Evolutionary conservation across 1,140 invertebrate genomes (phyloP).

Genomic region (Eumaeus atala): DNA sequence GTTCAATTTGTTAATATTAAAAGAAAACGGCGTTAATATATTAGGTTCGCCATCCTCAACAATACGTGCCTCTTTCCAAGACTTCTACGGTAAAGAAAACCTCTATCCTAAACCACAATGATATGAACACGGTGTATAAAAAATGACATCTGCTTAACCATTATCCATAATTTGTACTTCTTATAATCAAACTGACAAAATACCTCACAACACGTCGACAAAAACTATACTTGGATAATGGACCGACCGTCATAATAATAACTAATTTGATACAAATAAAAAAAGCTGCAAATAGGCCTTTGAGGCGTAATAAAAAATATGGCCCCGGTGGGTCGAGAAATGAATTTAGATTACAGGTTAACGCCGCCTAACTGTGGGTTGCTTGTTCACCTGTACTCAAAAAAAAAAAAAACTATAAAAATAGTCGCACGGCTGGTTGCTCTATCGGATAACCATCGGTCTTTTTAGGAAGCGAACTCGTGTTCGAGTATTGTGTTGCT

Average conservation of each 20-base stretch:
- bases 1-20: no score
- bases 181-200: conserved; percentile 17
- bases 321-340: conserved; percentile 64
- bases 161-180: conserved; percentile 13
- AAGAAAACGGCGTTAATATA: no score
- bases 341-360: conserved; percentile 74
- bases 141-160: conserved; percentile 10
- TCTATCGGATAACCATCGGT: not conserved
- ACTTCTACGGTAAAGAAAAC: no score
- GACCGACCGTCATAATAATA: conserved; percentile 57
- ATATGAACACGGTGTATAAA: not conserved
- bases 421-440: conserved; percentile 23
- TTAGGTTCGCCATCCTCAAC: no score
- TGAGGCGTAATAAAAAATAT: conserved; percentile 70
- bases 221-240: conserved; percentile 53
- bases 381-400: conserved; percentile 57
- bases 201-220: conserved; percentile 17
- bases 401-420: conserved; percentile 50
- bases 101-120: no score
- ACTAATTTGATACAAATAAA: conserved; percentile 71
- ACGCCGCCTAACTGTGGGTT: conserved; percentile 69
- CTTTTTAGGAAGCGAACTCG: no score
- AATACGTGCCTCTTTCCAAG: no score
- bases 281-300: conserved; percentile 66
- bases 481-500: no score